A percentile compares a stretch with the other conserved stretches of the same genome.
phyloP scores from a whole-genome alignment of 2,797 vertebrate species.

The Arremon brunneinucha region DNA sequence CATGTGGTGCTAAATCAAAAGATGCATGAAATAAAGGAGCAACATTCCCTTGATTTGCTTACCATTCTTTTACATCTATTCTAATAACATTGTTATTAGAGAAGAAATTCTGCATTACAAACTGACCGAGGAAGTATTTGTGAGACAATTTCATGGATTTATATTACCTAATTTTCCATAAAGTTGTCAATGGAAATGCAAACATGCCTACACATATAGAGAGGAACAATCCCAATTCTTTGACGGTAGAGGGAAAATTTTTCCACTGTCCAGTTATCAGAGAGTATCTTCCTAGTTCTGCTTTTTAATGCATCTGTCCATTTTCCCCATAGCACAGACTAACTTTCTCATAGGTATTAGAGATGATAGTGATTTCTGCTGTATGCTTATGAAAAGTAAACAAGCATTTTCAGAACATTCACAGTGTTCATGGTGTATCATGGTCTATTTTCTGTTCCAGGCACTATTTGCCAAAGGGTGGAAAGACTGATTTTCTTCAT shows the following conservation, averaged over 20 bases:
- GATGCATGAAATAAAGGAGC: background rate
- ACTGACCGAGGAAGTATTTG: background rate
- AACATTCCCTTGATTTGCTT: background rate
- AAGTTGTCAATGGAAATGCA: background rate
- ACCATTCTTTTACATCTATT: background rate
- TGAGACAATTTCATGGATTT: background rate
- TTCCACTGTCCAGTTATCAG: background rate
- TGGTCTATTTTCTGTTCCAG: background rate
- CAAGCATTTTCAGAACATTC: background rate
- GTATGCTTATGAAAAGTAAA: background rate
- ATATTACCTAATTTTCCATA: background rate
- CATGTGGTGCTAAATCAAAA: background rate
- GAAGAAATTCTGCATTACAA: background rate
- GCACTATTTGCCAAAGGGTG: background rate
- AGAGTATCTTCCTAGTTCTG: background rate
- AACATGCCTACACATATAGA: background rate
- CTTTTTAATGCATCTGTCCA: background rate
- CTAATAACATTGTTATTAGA: background rate
- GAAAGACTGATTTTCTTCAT: background rate
- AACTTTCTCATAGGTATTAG: background rate
- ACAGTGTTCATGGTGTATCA: background rate
- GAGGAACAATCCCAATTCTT: background rate
- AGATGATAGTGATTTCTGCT: background rate
- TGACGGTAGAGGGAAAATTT: background rate
- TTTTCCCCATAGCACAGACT: background rate